These are phyloP conservation scores for Megaceryle torquata DNA, from an alignment of 2,113 vertebrate genomes.

Conservation along the genomic window DNA sequence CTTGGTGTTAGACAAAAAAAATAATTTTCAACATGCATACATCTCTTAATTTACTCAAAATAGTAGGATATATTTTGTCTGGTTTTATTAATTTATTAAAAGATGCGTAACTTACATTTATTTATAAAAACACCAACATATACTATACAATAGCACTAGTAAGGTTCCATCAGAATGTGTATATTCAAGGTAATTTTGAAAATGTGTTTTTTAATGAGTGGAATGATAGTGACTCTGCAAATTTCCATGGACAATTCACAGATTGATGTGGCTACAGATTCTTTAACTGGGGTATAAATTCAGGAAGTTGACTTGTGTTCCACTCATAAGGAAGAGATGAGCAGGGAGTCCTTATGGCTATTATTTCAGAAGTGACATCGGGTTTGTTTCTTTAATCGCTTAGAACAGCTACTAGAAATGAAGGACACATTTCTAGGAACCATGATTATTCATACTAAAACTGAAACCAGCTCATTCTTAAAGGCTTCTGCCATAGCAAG, in stretches of 20 bases:
- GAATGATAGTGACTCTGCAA: not conserved
- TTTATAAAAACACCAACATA: accelerated
- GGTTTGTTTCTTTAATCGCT: not conserved
- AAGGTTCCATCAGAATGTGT: not conserved
- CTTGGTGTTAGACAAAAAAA: not conserved
- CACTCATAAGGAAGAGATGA: not conserved
- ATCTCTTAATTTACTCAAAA: not conserved
- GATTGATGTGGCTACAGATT: not conserved
- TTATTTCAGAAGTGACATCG: not conserved
- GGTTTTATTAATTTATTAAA: not conserved
- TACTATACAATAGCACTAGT: not conserved
- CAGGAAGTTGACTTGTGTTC: not conserved
- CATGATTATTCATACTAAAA: not conserved
- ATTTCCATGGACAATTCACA: not conserved
- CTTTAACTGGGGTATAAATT: not conserved
- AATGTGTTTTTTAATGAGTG: not conserved
- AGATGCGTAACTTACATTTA: not conserved
- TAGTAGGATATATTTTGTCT: not conserved
- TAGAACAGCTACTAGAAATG: not conserved
- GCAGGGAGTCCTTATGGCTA: not conserved
- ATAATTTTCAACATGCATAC: not conserved
- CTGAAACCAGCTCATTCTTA: not conserved
- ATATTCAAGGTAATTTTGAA: not conserved
- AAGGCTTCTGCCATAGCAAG: not conserved
- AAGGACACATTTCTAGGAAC: not conserved